Evolutionary conservation across 1,140 invertebrate species (phyloP), one percentile per base, ranked within the genome.

Genomic region (Anadara kagoshimensis): DNA sequence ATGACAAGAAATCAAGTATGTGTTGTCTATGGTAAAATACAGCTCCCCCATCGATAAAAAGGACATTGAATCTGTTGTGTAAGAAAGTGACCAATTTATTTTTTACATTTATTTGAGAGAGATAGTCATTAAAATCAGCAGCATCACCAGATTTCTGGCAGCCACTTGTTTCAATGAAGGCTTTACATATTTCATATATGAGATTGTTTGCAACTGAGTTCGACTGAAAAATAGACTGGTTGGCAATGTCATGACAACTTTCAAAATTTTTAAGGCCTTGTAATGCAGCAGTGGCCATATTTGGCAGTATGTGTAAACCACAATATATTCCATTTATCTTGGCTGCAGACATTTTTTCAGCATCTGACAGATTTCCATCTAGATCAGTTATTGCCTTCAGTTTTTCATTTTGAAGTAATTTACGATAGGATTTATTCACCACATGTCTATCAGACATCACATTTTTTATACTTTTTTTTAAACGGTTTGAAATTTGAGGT

Each of bases 131-230:
- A 26, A 63, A 47, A 36, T 61, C 58, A 11, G 24, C 18, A n/a
- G 5, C 58, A 44, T 61, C 58, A 44, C 58, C 58, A 8, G 58
- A 61, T 22, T 61, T 61, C 18, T 61, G 58, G 18, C 58, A 61
- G 14, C 58, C 58, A 61, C 18, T 12, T 5, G 22, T 61, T 22
- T 43, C 36, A 20, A 61, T 61, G 14, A 61, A 61, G 12, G 58
- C 58, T 20, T 61, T 61, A 61, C 58, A 61, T 0, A 61, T 24
- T 44, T 16, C 36, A 61, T 61, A 61, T 14, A 61, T 61, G 2
- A 61, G 12, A 14, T 63, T 49, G 61, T 63, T 63, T 26, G 20
- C 20, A 29, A 49, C 45, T 16, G 61, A 63, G 22, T 63, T 63
- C 10, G 16, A 29, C 20, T 63, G 43, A 63, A 49, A 49, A 1